A percentile compares a stretch with the other conserved stretches of the same genome.
Evolutionary conservation across 2,888 invertebrate species (phyloP).

Genomic region (Mythimna impura): DNA sequence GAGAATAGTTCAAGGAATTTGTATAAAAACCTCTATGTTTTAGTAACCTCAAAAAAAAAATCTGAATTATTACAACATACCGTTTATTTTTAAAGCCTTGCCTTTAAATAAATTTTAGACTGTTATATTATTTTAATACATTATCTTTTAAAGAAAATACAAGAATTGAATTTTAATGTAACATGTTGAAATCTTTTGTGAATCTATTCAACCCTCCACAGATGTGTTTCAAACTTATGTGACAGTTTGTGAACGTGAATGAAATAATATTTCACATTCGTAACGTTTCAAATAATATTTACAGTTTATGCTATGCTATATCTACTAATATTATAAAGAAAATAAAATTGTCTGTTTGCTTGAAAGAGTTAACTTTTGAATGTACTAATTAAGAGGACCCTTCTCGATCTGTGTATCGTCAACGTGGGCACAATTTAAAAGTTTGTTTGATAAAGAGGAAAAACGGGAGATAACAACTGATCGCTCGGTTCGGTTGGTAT

Average conservation of each 20-base stretch:
- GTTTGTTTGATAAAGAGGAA: no score
- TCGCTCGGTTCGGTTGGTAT: no score
- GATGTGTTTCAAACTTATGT: conserved; percentile 47
- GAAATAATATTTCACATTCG: conserved; percentile 52
- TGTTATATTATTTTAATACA: neutral
- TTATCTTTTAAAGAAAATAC: neutral
- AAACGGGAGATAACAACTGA: no score
- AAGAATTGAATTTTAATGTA: conserved; percentile 39
- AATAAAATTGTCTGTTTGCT: neutral
- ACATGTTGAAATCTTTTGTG: conserved; percentile 39
- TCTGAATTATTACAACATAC: neutral
- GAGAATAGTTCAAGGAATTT: no score
- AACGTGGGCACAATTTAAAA: no score
- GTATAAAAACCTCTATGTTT: no score
- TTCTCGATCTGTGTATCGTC: no score
- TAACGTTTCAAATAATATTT: conserved; percentile 42
- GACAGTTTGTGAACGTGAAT: conserved; percentile 49
- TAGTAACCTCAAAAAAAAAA: no score
- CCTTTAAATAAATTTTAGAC: neutral
- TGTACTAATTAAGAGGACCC: no score
- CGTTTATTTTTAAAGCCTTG: neutral
- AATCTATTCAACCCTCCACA: conserved; percentile 48
- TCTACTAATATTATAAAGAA: neutral
- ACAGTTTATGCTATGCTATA: no score
- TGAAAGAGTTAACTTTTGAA: neutral